phyloP scores from a whole-genome alignment of 1,140 invertebrate genomes.

The Oryctes rhinoceros region DNA sequence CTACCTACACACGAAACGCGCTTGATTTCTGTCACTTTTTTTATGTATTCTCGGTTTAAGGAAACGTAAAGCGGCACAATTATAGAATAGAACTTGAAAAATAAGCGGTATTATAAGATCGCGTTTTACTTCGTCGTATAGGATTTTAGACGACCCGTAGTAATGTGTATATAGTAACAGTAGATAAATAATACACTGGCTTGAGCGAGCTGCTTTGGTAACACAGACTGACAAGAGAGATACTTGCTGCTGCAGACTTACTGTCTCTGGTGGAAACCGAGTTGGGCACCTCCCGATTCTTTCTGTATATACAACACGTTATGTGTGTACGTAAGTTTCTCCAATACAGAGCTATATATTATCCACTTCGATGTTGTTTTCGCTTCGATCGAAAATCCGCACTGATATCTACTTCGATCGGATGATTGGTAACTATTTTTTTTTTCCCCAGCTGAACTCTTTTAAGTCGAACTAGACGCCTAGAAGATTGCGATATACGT shows the following conservation, averaged over 20 bases:
- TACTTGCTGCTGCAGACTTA: slow-evolving; percentile 18
- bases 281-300: slow-evolving; percentile 15
- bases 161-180: slow-evolving; percentile 22
- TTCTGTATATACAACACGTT: slow-evolving; percentile 22
- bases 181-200: slow-evolving; percentile 6
- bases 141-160: slow-evolving; percentile 9
- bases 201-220: slow-evolving; percentile 16
- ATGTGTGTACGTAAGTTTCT: slow-evolving; percentile 2
- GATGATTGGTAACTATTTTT: background rate
- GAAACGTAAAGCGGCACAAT: background rate
- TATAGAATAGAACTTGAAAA: too few species aligned
- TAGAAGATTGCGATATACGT: too few species aligned
- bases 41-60: background rate
- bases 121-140: background rate
- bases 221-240: slow-evolving; percentile 12
- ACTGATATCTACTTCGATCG: background rate
- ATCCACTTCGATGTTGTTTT: slow-evolving; percentile 10
- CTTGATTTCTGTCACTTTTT: background rate
- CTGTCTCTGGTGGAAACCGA: slow-evolving; percentile 17
- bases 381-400: slow-evolving; percentile 9
- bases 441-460: background rate
- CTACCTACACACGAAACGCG: slow-evolving; percentile 7
- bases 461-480: background rate
- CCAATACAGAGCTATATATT: slow-evolving; percentile 1
- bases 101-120: too few species aligned